Evolutionary conservation across 2,797 vertebrate genomes (phyloP).

Genomic region (Prionace glauca): DNA sequence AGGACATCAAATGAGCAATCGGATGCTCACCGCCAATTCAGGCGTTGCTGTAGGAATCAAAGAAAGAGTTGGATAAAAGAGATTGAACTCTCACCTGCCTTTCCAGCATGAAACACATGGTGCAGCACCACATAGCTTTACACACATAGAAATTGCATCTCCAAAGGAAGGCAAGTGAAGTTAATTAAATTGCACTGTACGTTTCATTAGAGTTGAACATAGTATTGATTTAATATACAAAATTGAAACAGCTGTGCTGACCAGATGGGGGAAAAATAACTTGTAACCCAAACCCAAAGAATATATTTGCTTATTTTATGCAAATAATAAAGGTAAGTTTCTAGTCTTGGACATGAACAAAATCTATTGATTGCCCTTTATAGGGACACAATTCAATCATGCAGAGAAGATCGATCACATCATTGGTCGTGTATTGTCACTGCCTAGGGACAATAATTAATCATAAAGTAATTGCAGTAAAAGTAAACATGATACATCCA

Average conservation of each 20-base stretch:
- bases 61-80: slow-evolving; percentile 46
- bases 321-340: background rate
- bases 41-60: slow-evolving; percentile 53
- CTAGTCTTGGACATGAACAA: background rate
- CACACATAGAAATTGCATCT: background rate
- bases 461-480: slow-evolving; percentile 23
- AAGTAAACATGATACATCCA: slow-evolving; percentile 14
- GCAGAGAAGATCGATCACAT: slow-evolving; percentile 4
- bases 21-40: slow-evolving; percentile 55
- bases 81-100: slow-evolving; percentile 46
- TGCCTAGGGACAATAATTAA: background rate
- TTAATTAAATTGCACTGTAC: slow-evolving; percentile 53
- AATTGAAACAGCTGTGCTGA: background rate
- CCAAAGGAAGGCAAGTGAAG: slow-evolving; percentile 46
- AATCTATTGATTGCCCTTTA: background rate
- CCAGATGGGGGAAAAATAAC: background rate
- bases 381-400: background rate
- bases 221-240: background rate
- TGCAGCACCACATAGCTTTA: background rate
- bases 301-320: slow-evolving; percentile 3
- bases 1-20: slow-evolving; percentile 59
- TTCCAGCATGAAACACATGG: background rate
- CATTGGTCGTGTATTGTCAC: background rate
- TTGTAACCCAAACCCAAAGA: background rate
- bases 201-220: background rate